These are phyloP conservation scores for Lethrus apterus DNA, from an alignment of 1,140 invertebrate species.

Conservation along the genomic window DNA sequence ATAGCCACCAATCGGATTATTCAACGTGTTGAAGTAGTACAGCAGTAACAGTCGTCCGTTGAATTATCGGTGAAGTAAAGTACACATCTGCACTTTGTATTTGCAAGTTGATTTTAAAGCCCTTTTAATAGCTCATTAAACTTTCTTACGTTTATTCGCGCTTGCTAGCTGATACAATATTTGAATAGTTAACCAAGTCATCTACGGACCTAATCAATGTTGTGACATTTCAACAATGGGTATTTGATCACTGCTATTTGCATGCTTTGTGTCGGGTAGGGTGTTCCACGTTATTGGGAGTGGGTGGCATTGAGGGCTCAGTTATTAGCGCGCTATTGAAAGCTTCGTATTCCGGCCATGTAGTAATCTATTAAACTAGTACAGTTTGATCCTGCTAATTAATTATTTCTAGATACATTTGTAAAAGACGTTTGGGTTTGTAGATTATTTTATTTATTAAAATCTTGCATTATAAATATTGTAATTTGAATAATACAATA, in stretches of 20 bases:
- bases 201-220: conserved; percentile 12
- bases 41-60: neutral
- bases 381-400: too few relatives aligned
- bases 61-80: too few relatives aligned
- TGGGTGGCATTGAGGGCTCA: neutral
- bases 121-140: conserved; percentile 26
- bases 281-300: neutral
- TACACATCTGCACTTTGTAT: conserved; percentile 24
- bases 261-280: conserved; percentile 2
- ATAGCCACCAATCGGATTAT: neutral
- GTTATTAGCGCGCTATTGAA: conserved; percentile 6
- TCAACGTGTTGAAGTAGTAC: neutral
- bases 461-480: too few relatives aligned
- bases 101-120: conserved; percentile 23
- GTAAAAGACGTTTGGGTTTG: too few relatives aligned
- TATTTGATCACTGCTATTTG: conserved; percentile 12
- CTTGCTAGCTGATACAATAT: conserved; percentile 18
- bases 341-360: neutral
- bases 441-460: too few relatives aligned
- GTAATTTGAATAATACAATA: too few relatives aligned
- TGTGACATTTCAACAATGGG: conserved; percentile 18
- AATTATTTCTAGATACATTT: too few relatives aligned
- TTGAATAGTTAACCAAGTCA: conserved; percentile 12
- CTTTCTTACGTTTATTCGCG: conserved; percentile 20
- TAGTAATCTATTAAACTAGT: too few relatives aligned